A percentile compares a stretch with the other conserved stretches of the same genome.
Evolutionary conservation across 1,140 invertebrate species (phyloP).

Genomic region (Lysiphlebus fabarum): DNA sequence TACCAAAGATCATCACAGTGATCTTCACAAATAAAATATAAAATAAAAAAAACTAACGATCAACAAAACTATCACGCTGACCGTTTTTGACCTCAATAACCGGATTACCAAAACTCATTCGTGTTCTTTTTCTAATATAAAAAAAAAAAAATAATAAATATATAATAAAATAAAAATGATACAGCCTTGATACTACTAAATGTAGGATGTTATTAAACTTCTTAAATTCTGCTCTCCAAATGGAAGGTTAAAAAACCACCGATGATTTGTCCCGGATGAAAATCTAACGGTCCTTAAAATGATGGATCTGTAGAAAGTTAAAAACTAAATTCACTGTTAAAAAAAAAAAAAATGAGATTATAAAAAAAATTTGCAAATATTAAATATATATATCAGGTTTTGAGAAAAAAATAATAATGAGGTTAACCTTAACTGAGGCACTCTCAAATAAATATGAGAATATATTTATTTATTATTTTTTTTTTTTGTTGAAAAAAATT

Average conservation of each 20-base stretch:
- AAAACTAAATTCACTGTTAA: neutral
- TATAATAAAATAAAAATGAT: too few relatives aligned
- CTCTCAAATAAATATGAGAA: too few relatives aligned
- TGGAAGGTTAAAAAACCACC: neutral
- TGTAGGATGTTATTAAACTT: slow-evolving; percentile 15
- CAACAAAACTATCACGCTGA: slow-evolving; percentile 12
- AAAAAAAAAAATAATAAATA: too few relatives aligned
- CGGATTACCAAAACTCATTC: slow-evolving; percentile 19
- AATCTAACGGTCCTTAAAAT: slow-evolving; percentile 14
- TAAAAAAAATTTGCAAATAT: too few relatives aligned
- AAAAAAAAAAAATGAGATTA: too few relatives aligned
- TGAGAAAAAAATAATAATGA: neutral
- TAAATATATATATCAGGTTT: too few relatives aligned
- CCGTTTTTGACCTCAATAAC: slow-evolving; percentile 20
- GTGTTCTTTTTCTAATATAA: too few relatives aligned
- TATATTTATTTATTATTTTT: too few relatives aligned
- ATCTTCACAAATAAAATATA: slow-evolving; percentile 2
- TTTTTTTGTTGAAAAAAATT: too few relatives aligned
- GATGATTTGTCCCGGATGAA: slow-evolving; percentile 1
- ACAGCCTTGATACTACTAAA: neutral
- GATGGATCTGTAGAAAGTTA: slow-evolving; percentile 22
- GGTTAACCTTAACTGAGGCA: too few relatives aligned
- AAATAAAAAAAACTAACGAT: slow-evolving; percentile 8
- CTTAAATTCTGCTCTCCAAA: slow-evolving; percentile 6
- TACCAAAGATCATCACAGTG: neutral